phyloP scores from a whole-genome alignment of 2,113 vertebrate genomes.

The Herpetotheres cachinnans region DNA sequence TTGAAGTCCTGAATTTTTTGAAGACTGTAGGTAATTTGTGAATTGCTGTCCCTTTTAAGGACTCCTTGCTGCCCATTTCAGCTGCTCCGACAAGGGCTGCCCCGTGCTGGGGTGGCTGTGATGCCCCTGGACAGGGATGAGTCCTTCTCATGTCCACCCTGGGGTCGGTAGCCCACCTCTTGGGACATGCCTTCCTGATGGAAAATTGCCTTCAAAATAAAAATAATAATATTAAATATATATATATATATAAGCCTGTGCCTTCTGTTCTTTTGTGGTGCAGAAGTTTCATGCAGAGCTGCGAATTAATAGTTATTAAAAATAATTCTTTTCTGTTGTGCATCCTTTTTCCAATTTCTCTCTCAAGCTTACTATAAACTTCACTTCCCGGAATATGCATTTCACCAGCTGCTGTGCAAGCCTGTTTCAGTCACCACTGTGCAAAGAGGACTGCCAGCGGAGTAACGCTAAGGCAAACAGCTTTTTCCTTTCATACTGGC shows the following conservation, averaged over 20 bases:
- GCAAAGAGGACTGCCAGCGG: background rate
- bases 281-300: background rate
- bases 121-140: background rate
- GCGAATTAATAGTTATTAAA: background rate
- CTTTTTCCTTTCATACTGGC: background rate
- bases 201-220: background rate
- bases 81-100: background rate
- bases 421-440: accelerated
- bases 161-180: background rate
- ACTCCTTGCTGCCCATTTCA: accelerated
- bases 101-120: accelerated
- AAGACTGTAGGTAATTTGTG: accelerated
- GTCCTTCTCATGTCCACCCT: accelerated
- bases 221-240: background rate
- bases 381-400: accelerated
- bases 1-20: too few relatives aligned
- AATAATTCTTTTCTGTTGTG: accelerated
- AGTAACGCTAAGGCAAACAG: accelerated
- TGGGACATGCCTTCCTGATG: accelerated
- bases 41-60: background rate
- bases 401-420: background rate
- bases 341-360: accelerated
- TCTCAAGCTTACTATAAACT: background rate
- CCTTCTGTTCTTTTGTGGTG: background rate
- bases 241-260: background rate